A percentile compares a stretch with the other conserved stretches of the same genome.
phyloP scores from a whole-genome alignment of 2,888 invertebrate genomes.

The Meghimatium bilineatum region DNA sequence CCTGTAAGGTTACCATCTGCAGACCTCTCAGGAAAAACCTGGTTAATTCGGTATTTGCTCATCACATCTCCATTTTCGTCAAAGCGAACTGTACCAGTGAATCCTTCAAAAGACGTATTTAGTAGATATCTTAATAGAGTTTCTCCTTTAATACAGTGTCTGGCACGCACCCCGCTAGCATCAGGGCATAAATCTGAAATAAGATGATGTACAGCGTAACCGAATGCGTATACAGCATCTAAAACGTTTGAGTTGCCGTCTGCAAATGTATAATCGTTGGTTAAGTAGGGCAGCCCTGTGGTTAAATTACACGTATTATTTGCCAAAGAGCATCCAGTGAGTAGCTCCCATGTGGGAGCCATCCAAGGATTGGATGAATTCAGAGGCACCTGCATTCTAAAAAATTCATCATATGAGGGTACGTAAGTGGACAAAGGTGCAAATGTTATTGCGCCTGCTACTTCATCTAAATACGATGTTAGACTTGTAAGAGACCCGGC shows the following conservation, averaged over 20 bases:
- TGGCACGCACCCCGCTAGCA: conserved; percentile 11
- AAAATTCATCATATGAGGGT: conserved; percentile 32
- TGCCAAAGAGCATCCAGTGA: conserved; percentile 58
- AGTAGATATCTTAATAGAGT: conserved; percentile 38
- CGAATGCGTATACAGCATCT: conserved; percentile 39
- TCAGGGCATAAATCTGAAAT: neutral
- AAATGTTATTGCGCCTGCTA: conserved; percentile 58
- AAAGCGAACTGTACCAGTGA: conserved; percentile 27
- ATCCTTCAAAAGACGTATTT: conserved; percentile 23
- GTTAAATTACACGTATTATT: conserved; percentile 27
- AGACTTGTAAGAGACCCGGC: conserved; percentile 39
- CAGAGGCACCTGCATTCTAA: neutral
- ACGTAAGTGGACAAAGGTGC: conserved; percentile 6
- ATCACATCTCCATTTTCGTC: conserved; percentile 35
- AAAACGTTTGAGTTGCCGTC: conserved; percentile 23
- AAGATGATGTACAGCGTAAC: conserved; percentile 35
- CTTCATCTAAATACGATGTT: conserved; percentile 52
- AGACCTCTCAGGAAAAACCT: conserved; percentile 16
- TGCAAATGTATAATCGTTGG: neutral
- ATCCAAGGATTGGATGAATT: conserved; percentile 64
- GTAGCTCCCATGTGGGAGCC: conserved; percentile 61
- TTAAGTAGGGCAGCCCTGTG: neutral
- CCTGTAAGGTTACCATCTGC: neutral
- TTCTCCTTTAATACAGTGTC: conserved; percentile 43
- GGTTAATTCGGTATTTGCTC: conserved; percentile 27